phyloP scores from a whole-genome alignment of 2,888 invertebrate species.

The Cybosia mesomella region DNA sequence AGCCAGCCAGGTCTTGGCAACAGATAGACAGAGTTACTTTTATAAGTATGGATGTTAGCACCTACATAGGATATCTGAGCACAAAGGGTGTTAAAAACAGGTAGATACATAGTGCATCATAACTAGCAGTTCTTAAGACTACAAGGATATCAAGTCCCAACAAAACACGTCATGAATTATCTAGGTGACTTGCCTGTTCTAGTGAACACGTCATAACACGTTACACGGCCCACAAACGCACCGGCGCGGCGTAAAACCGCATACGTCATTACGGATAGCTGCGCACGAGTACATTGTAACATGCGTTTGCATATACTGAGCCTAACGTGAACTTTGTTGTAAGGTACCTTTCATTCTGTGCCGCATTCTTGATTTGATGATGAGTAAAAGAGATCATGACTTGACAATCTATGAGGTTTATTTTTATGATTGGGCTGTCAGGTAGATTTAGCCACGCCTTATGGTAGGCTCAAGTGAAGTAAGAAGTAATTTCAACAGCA shows the following conservation, averaged over 20 bases:
- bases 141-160: too few relatives aligned
- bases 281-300: conserved; percentile 18
- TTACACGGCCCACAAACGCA: conserved; percentile 41
- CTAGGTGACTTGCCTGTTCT: conserved; percentile 41
- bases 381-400: background rate
- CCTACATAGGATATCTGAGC: too few relatives aligned
- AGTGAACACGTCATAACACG: conserved; percentile 44
- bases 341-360: background rate
- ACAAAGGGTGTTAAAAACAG: too few relatives aligned
- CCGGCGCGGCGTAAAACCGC: conserved; percentile 26
- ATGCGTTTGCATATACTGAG: conserved; percentile 18
- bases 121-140: too few relatives aligned
- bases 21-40: too few relatives aligned
- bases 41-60: too few relatives aligned
- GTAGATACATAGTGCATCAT: too few relatives aligned
- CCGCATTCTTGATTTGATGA: conserved; percentile 23
- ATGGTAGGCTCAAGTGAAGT: background rate
- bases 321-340: conserved; percentile 8
- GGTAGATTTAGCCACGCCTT: background rate
- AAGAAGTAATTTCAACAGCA: too few relatives aligned
- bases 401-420: background rate
- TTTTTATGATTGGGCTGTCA: background rate
- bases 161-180: conserved; percentile 41
- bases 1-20: too few relatives aligned
- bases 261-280: conserved; percentile 19